These are phyloP conservation scores for Sakesphorus luctuosus DNA, from an alignment of 2,113 vertebrate genomes.

Conservation along the genomic window DNA sequence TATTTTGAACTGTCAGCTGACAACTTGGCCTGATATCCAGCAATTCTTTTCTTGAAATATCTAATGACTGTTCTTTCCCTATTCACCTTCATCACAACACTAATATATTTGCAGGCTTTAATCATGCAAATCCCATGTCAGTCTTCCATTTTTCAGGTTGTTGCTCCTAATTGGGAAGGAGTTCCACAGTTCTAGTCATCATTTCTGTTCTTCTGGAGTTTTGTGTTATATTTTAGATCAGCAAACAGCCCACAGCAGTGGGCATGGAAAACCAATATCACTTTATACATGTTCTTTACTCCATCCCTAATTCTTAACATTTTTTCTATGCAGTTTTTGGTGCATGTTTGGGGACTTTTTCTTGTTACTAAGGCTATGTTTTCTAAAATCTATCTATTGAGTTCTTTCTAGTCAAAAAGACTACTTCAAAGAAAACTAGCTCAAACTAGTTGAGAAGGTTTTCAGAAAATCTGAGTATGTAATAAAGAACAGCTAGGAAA, in stretches of 20 bases:
- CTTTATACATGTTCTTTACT: neutral
- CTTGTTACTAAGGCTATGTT: neutral
- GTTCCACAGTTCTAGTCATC: neutral
- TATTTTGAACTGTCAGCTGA: neutral
- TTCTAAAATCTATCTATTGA: neutral
- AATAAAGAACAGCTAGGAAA: neutral
- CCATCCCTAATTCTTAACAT: neutral
- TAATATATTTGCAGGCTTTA: neutral
- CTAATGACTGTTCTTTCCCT: neutral
- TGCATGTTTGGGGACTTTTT: neutral
- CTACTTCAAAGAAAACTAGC: neutral
- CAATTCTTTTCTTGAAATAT: neutral
- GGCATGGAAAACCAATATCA: neutral
- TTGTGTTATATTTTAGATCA: neutral
- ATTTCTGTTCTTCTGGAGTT: neutral
- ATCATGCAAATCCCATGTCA: neutral
- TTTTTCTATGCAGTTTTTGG: neutral
- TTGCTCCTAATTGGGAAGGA: neutral
- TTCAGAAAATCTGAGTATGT: neutral
- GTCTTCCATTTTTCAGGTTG: neutral
- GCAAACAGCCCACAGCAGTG: neutral
- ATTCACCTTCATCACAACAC: neutral
- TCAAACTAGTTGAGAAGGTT: neutral
- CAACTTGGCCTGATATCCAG: neutral
- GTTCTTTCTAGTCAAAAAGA: neutral